Base-by-base conservation (phyloP, 1,140 invertebrate genomes). In the Scaptodrosophila lebanonensis region DNA sequence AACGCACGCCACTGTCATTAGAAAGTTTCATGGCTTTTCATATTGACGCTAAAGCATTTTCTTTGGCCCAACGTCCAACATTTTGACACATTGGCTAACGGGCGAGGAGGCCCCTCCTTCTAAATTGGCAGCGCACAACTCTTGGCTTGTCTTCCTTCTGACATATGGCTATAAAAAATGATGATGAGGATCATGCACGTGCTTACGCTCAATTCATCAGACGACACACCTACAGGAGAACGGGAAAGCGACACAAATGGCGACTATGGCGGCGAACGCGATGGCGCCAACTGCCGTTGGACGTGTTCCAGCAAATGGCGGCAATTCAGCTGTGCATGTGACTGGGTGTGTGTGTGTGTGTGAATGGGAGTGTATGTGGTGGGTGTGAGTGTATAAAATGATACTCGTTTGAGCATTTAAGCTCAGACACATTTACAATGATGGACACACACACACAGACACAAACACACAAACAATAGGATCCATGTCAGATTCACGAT, bases 141-240 rank as follows among this genome's bases (percentile, higher is more conserved):
- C 59, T 51, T 43, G 45, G 17, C 25, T 50, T 45, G 45, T 61
- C 66, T 71, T 52, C 66, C 73, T 77, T 79, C 79, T 79, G 73
- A 77, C 73, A 68, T 67, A 65, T 73, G 73, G 52, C 73, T 64
- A 73, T 77, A 77, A 77, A 79, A 79, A 77, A 77, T 77, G 73
- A 77, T 77, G 58, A 79, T 79, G 73, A 68, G 73, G 75, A 77
- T 77, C 73, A 77, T 68, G 73, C 73, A 79, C 73, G 73, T 77
- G 73, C 73, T 68, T 60, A 68, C 73, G 73, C 73, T 77, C 73
- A 79, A 77, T 77, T 79, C 73, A 77, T 77, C 73, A 77, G 73
- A 76, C 49, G 57, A 36, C 44, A 57, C 63, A 79, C 73, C 72
- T 79, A 77, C 63, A n/a, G n/a, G 58, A 56, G 30, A 38, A 27